phyloP scores from a whole-genome alignment of 2,888 invertebrate genomes.

The Microctonus brassicae region DNA sequence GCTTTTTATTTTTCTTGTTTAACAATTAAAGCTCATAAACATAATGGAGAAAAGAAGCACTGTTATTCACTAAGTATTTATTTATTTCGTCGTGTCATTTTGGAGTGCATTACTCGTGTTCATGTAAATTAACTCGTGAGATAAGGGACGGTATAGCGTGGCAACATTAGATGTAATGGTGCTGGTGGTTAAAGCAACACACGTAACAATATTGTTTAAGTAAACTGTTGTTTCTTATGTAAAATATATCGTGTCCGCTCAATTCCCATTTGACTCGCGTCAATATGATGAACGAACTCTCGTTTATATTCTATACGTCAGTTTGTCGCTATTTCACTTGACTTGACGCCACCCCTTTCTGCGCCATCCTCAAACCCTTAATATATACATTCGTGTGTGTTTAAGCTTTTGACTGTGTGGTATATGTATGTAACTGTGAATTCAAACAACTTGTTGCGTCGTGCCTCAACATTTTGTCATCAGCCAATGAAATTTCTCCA shows the following conservation, averaged over 20 bases:
- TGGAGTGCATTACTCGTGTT: neutral
- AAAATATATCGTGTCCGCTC: constrained; percentile 33
- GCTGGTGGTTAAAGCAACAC: too few species aligned
- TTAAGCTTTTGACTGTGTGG: neutral
- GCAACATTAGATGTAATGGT: neutral
- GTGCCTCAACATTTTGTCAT: constrained; percentile 38
- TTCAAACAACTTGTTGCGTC: constrained; percentile 60
- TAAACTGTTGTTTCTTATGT: constrained; percentile 37
- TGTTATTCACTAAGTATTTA: constrained; percentile 24
- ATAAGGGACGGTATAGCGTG: constrained; percentile 27
- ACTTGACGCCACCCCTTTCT: constrained; percentile 32
- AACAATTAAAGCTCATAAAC: neutral
- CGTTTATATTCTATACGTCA: too few species aligned
- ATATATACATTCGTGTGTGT: constrained; percentile 13
- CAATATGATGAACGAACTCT: constrained; percentile 47
- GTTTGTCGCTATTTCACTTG: constrained; percentile 36
- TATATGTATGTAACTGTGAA: constrained; percentile 46
- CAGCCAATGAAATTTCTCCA: neutral
- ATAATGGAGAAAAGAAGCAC: neutral
- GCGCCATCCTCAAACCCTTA: constrained; percentile 31
- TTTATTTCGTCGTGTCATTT: neutral
- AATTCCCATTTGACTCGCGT: constrained; percentile 31
- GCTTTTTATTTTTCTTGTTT: neutral
- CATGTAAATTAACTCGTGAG: constrained; percentile 36
- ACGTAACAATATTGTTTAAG: neutral